Base-by-base conservation (phyloP, 2,888 invertebrate species). In the Microctonus aethiopoides region DNA sequence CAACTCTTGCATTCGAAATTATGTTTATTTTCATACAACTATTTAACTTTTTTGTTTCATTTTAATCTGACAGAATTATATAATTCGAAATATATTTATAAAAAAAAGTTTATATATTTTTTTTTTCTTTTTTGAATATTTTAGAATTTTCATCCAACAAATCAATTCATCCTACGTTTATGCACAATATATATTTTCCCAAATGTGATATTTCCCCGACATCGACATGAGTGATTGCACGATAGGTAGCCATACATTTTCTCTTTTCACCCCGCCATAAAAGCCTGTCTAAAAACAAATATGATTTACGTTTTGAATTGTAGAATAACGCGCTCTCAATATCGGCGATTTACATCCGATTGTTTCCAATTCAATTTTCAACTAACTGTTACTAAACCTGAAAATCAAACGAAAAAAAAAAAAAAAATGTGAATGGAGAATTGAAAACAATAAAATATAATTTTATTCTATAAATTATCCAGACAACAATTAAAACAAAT, bases 221-320 rank as follows among this genome's bases (percentile, higher is more conserved):
- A 71, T 67, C 60, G 64, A 64, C 64, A 36, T 60, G 65, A 71
- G 41, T 61, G 67, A 74, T 74, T 68, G 64, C 66, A 39, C 59
- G 65, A 57, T 34, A 66, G 39, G 65, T 64, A 72, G 67, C 60
- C 36, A 62, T 72, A 46, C 65, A 60, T 67, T 64, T 56, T 39
- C 41, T 69, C 52, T 59, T 16, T 16, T 46, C n/a, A 51, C 22
- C 5, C 39, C 22, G 59, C 62, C 20, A 64, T 59, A 52, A 36
- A 52, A 13, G 34, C 68, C 57, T n/a, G 39, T 36, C 52, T 34
- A 41, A 34, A 64, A 63, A 24, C 67, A 24, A 67, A 66, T 56
- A 73, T 74, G 69, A 72, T 72, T 74, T 74, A 72, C 72, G 67
- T 62, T 61, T 63, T 65, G 69, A 72, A 72, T 71, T 61, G 54